Conservation (phyloP, 2,888 invertebrate genomes). For the Gastracanthus pulcherrimus region DNA sequence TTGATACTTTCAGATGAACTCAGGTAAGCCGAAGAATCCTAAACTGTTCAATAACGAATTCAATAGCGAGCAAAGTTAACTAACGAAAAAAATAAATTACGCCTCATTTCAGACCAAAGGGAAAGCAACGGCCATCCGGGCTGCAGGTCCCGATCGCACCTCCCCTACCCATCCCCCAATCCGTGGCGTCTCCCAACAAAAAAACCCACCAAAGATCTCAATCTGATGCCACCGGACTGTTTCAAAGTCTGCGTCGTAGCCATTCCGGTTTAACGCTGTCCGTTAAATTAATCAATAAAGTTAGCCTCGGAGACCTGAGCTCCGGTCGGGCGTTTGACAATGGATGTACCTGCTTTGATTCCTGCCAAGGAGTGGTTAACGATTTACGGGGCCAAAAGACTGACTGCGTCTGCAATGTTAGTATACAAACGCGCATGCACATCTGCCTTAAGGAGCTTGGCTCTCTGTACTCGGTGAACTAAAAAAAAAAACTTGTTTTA, state of each 20-base stretch:
- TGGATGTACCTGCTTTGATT: constrained; percentile 94
- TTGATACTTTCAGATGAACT: constrained; percentile 86
- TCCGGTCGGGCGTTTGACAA: constrained; percentile 98
- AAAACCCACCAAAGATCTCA: constrained; percentile 92
- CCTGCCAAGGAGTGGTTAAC: constrained; percentile 88
- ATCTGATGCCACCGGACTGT: constrained; percentile 88
- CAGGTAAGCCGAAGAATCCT: constrained; percentile 65
- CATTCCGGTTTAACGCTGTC: constrained; percentile 70
- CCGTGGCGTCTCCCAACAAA: constrained; percentile 79
- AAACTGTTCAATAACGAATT: not conserved
- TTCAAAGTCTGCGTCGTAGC: constrained; percentile 77
- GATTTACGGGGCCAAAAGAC: constrained; percentile 87
- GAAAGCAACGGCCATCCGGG: constrained; percentile 71
- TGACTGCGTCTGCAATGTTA: constrained; percentile 87
- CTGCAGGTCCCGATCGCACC: constrained; percentile 74
- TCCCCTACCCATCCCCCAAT: constrained; percentile 73
- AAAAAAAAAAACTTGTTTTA: not conserved
- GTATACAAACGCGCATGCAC: too few relatives aligned
- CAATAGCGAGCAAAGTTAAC: not conserved
- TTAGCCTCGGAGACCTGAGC: constrained; percentile 92
- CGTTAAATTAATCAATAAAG: constrained; percentile 77
- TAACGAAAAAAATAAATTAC: not conserved
- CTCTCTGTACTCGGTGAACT: not conserved
- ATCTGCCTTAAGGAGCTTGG: too few relatives aligned
- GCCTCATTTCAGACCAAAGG: constrained; percentile 74